Percentiles rank a stretch among this genome's conserved stretches.
Conservation (phyloP, 2,797 vertebrate genomes). For the Ceyx erithaca region DNA sequence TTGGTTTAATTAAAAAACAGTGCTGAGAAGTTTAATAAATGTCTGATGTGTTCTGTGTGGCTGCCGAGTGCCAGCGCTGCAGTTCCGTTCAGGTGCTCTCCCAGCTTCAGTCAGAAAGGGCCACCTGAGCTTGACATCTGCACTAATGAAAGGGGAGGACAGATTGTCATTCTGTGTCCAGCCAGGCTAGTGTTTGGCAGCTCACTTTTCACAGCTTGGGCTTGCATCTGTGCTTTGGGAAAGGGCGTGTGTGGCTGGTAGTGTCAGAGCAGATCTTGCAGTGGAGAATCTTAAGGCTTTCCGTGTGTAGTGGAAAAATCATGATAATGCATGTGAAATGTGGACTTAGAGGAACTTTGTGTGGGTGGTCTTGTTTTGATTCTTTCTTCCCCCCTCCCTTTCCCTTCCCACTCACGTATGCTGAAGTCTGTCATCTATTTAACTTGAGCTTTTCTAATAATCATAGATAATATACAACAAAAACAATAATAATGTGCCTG, state of each 20-base stretch:
- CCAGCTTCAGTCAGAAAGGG: conserved; percentile 17
- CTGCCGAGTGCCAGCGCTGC: neutral
- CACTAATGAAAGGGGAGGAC: conserved; percentile 33
- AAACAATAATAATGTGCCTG: conserved; percentile 40
- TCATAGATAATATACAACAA: conserved; percentile 14
- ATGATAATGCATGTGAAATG: neutral
- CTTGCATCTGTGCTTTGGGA: neutral
- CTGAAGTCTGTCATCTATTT: conserved; percentile 44
- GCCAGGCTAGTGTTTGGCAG: neutral
- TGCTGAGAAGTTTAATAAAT: conserved; percentile 40
- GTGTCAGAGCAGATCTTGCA: neutral
- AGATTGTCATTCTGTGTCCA: conserved; percentile 2
- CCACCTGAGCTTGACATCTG: conserved; percentile 4
- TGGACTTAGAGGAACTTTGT: conserved; percentile 16
- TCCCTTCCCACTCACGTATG: neutral
- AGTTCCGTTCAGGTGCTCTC: conserved; percentile 23
- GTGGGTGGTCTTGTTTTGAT: conserved; percentile 51
- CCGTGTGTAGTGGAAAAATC: conserved; percentile 5
- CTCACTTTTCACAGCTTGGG: neutral
- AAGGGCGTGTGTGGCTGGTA: neutral
- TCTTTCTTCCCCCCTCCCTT: neutral
- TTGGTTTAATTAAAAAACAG: conserved; percentile 64
- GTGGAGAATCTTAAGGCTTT: neutral
- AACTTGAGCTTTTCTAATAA: conserved; percentile 41
- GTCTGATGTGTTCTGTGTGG: neutral